phyloP scores from a whole-genome alignment of 2,113 vertebrate genomes.

The Orientallactaga bullata region DNA sequence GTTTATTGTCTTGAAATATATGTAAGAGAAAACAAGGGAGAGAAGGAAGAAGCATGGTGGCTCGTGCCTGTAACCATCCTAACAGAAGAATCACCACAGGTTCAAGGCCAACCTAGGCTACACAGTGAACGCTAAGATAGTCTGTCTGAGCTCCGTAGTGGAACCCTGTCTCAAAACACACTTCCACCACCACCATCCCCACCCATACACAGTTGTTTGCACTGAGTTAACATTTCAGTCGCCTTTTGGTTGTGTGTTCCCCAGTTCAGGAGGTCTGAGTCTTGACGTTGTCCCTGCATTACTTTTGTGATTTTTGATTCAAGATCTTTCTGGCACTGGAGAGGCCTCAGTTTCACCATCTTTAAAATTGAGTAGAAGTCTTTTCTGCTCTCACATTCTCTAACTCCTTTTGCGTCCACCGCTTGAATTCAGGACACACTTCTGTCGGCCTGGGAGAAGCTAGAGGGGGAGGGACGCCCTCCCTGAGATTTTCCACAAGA shows the following conservation, averaged over 20 bases:
- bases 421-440: neutral
- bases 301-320: neutral
- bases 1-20: neutral
- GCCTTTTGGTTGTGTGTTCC: neutral
- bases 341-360: conserved; percentile 1
- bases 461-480: neutral
- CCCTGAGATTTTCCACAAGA: neutral
- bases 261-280: neutral
- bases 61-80: neutral
- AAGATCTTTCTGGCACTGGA: neutral
- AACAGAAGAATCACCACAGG: neutral
- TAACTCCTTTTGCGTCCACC: neutral
- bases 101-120: too few relatives aligned
- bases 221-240: neutral
- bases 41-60: neutral
- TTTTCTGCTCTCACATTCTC: neutral
- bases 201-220: neutral
- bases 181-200: neutral
- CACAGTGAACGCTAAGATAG: neutral
- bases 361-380: neutral
- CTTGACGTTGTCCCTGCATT: neutral
- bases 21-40: neutral
- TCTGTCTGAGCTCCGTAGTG: neutral
- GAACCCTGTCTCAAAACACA: neutral
- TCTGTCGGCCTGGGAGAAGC: neutral